Conservation (phyloP, 2,113 vertebrate genomes). For the Riparia riparia region DNA sequence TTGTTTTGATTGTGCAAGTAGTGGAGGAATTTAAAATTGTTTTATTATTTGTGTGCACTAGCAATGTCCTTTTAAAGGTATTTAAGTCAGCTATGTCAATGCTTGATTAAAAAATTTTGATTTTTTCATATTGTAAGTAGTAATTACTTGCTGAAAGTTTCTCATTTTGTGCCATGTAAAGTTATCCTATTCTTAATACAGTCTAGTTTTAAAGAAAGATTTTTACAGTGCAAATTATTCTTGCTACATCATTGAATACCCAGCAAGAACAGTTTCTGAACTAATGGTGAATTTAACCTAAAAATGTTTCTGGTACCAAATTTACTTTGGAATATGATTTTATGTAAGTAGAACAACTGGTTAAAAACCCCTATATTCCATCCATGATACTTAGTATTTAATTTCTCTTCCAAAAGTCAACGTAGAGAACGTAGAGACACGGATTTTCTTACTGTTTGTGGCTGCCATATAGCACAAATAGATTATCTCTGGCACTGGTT, state of each 20-base stretch:
- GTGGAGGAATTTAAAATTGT: neutral
- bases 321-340: neutral
- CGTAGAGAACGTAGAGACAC: neutral
- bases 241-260: neutral
- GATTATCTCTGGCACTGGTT: neutral
- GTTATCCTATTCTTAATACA: neutral
- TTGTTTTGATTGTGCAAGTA: neutral
- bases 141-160: neutral
- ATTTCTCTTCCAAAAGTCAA: neutral
- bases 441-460: neutral
- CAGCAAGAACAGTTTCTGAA: neutral
- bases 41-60: neutral
- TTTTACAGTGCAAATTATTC: neutral
- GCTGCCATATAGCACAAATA: neutral
- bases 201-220: neutral
- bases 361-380: neutral
- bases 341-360: neutral
- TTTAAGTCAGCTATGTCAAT: neutral
- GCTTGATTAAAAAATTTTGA: neutral
- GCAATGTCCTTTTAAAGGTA: neutral
- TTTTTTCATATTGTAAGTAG: neutral
- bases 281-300: neutral
- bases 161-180: neutral
- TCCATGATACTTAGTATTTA: neutral
- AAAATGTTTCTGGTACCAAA: neutral